Base-by-base conservation (phyloP, 1,140 invertebrate species). In the Drosophila repletoides region DNA sequence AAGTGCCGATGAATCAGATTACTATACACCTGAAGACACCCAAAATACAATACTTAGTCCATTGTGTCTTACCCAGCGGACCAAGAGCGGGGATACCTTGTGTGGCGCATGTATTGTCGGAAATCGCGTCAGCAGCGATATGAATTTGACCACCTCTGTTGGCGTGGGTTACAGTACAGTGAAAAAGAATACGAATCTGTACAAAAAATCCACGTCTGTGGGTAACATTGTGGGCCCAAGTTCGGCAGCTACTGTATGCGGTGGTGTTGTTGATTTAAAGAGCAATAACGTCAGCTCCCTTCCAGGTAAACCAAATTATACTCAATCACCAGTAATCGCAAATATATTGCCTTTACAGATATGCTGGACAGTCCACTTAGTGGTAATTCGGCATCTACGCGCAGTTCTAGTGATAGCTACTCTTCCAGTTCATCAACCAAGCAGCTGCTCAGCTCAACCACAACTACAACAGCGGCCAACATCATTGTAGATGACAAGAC, bases 341-440 rank as follows among this genome's bases (percentile, higher is more conserved):
- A 21, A 2, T 33, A 41, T 9, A 43, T 55, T 12, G 19, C 45
- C 5, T 53, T 45, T 43, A 0, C 33, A 90, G 87, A 87, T 34
- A 90, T 88, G 87, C 43, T 91, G 73, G 94, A 94, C 40, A 95
- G 94, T 10, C 94, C 94, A 2, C 88, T 94, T 26, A 93, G 93
- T 41, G 89, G 83, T 0, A 90, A 90, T 48, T 88, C 89, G 19
- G 92, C 93, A 1, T 94, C 93, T 69, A 93, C 94, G 61, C 92
- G 94, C 46, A 94, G 94, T 65, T 95, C 94, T 46, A 93, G 93
- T 43, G 94, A 95, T 73, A 95, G 94, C 81, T 95, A 94, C 89
- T 94, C 94, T 70, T 95, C 94, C 7, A 93, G 93, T 41, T 94
- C 94, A 5, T 95, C 94, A 29, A 94, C 94, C 1, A 92, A 93